These are phyloP conservation scores for Pantelozetes paolii DNA, from an alignment of 2,888 invertebrate species.

Conservation along the genomic window DNA sequence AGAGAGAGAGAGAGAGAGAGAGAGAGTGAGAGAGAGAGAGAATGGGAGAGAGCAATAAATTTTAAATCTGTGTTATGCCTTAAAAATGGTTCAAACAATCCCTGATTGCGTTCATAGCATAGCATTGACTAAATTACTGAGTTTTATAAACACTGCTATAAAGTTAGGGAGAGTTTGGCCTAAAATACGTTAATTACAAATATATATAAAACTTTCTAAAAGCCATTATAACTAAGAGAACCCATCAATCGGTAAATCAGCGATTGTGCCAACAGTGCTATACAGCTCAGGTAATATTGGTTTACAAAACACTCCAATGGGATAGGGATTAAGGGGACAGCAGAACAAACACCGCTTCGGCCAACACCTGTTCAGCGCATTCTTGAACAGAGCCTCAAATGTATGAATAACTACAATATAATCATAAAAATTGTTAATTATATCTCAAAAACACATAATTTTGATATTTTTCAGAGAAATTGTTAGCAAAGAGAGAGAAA, in stretches of 20 bases:
- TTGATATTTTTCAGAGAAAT: background rate
- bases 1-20: too few species aligned
- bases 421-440: background rate
- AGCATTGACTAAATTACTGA: background rate
- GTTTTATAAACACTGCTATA: background rate
- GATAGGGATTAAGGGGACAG: background rate
- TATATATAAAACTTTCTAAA: constrained; percentile 1
- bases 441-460: background rate
- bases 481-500: background rate
- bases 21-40: too few species aligned
- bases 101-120: background rate
- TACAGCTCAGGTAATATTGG: background rate
- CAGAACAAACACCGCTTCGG: background rate
- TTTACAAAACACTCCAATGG: background rate
- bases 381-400: background rate
- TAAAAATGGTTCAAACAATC: background rate
- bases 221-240: constrained; percentile 18
- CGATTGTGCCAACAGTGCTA: background rate
- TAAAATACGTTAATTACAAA: constrained; percentile 30
- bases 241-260: constrained; percentile 28
- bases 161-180: background rate
- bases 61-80: background rate
- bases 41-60: background rate
- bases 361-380: constrained; percentile 26
- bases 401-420: background rate